Evolutionary conservation across 2,888 invertebrate genomes (phyloP).

Genomic region (Agriopis marginaria): DNA sequence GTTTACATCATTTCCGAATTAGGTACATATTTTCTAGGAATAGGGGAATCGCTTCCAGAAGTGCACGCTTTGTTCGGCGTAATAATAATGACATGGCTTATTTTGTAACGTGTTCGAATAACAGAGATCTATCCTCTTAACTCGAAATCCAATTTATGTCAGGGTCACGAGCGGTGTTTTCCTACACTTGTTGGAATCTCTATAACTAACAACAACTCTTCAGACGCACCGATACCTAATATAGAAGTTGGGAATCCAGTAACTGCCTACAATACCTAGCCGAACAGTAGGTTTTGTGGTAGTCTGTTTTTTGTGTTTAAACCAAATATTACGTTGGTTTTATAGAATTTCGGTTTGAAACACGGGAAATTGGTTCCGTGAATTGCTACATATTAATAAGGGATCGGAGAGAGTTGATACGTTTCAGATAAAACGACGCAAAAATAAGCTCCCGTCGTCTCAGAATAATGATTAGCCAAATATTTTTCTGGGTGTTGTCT

Average conservation of each 20-base stretch:
- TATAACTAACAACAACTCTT: neutral
- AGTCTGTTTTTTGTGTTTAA: neutral
- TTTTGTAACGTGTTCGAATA: neutral
- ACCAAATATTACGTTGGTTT: neutral
- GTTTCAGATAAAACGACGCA: conserved; percentile 4
- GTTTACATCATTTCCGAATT: conserved; percentile 3
- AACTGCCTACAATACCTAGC: neutral
- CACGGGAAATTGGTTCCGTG: conserved; percentile 15
- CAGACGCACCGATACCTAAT: neutral
- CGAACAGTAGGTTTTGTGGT: neutral
- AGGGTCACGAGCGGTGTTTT: too few species aligned
- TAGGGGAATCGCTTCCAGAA: conserved; percentile 11
- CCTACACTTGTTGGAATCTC: too few species aligned
- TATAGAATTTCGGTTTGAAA: neutral
- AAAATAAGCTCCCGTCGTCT: conserved; percentile 9
- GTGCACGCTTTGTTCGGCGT: neutral
- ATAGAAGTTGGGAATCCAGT: too few species aligned
- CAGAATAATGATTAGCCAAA: conserved; percentile 19
- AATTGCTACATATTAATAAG: conserved; percentile 21
- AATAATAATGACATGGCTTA: conserved; percentile 3
- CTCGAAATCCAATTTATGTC: too few species aligned
- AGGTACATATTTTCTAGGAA: neutral
- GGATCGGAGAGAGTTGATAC: conserved; percentile 1
- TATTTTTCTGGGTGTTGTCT: conserved; percentile 5
- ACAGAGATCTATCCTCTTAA: neutral